Conservation (phyloP, 2,888 invertebrate species). For the Sycophila texana region DNA sequence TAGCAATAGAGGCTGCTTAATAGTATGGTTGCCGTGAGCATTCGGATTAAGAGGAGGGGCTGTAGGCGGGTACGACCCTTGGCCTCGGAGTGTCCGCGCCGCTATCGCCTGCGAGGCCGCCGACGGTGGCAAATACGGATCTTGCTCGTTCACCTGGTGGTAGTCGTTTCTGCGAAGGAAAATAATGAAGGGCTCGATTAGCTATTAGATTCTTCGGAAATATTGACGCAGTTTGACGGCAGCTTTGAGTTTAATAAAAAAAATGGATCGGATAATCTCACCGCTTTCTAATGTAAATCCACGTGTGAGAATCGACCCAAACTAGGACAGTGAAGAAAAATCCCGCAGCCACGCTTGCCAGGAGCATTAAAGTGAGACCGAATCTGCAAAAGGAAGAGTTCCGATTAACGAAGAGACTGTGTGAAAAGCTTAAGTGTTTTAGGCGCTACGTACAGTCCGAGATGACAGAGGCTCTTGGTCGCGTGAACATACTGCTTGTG, state of each 20-base stretch:
- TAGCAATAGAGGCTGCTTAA: slow-evolving; percentile 77
- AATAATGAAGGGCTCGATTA: neutral
- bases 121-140: slow-evolving; percentile 84
- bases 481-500: slow-evolving; percentile 89
- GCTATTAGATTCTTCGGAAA: too few species aligned
- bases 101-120: slow-evolving; percentile 80
- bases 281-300: slow-evolving; percentile 97
- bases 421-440: neutral
- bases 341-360: slow-evolving; percentile 91
- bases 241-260: neutral
- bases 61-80: slow-evolving; percentile 84
- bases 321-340: slow-evolving; percentile 93
- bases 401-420: neutral
- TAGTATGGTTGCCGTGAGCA: slow-evolving; percentile 78
- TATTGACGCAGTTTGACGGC: too few species aligned
- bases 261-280: slow-evolving; percentile 71
- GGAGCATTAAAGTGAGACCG: slow-evolving; percentile 90
- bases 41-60: slow-evolving; percentile 77
- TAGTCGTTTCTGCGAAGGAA: slow-evolving; percentile 82
- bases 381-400: slow-evolving; percentile 66
- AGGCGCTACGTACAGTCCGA: slow-evolving; percentile 80
- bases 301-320: slow-evolving; percentile 96
- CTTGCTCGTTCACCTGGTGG: slow-evolving; percentile 90
- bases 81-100: slow-evolving; percentile 82
- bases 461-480: slow-evolving; percentile 88